Evolutionary conservation across 2,113 vertebrate genomes (phyloP), one percentile per base, ranked within the genome.

Genomic region (Chaetodon auriga): DNA sequence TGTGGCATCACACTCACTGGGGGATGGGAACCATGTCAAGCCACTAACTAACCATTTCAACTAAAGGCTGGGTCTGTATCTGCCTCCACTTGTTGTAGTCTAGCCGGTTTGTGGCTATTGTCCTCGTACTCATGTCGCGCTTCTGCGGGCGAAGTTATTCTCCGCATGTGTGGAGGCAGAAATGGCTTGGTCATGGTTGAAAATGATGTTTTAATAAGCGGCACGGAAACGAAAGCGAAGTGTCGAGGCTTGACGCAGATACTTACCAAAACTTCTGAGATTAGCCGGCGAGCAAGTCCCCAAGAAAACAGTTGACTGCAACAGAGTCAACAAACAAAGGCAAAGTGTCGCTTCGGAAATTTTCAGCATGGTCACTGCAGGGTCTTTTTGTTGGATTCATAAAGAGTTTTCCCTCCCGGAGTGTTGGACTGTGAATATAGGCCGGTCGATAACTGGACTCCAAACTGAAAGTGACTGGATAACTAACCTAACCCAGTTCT

Each of bases 241-340:
- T n/a, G 30, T 49, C 7, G 43, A 2, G 25, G 54, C 18, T 30
- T n/a, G 21, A 75, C 16, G 41, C 0, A 15, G 36, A 0, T 1
- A 63, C 94, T 93, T 84, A 95, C 95, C 94, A 1, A 58, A 71
- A 68, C 0, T 87, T 23, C 10, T 2, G n/a, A 41, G 23, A 19
- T 38, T 23, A 6, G 23, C 68, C 41, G 58, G 73, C 7, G 87
- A 88, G 54, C 84, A 91, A 73, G 63, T 86, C 48, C 74, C 93
- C 45, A 72, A 63, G 55, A 69, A 61, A 64, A 92, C 54, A 30
- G 71, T 45, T 41, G 70, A 19, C 53, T 64, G 75, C 51, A 89
- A 89, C 45, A 84, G 54, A 68, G 90, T 80, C 69, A 92, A 85
- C 69, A 94, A 78, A 86, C 82, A 91, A 75, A 92, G 63, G 36